These are phyloP conservation scores for Microtus montanus DNA, from an alignment of 2,113 vertebrate genomes.

Conservation along the genomic window DNA sequence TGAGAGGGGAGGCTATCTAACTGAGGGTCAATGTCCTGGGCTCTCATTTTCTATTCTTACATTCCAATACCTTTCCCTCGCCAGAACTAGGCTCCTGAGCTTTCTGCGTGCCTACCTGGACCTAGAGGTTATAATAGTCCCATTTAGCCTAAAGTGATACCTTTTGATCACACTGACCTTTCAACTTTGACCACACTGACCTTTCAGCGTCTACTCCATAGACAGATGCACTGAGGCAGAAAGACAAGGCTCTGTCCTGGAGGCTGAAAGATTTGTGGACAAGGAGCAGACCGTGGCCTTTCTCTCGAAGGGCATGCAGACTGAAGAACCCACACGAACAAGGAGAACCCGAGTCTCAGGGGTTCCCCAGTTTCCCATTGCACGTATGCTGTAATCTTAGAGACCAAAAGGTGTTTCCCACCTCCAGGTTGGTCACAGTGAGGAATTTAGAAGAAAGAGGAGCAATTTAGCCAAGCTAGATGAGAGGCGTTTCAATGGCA, in stretches of 20 bases:
- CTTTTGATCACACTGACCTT: not conserved
- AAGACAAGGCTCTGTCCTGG: not conserved
- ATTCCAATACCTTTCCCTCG: not conserved
- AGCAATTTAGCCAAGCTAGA: constrained; percentile 62
- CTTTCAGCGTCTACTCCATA: not conserved
- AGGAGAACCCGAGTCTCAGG: not conserved
- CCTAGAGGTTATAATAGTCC: accelerated
- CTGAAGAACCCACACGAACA: not conserved
- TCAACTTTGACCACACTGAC: not conserved
- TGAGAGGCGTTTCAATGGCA: constrained; percentile 54
- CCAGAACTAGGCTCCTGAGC: not conserved
- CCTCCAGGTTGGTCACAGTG: not conserved
- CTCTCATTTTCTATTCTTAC: not conserved
- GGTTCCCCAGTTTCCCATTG: not conserved
- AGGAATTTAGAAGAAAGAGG: constrained; percentile 59
- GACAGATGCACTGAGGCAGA: not conserved
- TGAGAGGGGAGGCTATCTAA: not conserved
- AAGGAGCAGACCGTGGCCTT: not conserved
- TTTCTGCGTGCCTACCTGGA: not conserved
- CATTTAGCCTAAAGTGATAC: not conserved
- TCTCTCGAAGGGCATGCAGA: not conserved
- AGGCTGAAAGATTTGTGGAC: not conserved
- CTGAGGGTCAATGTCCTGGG: not conserved
- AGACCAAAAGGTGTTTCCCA: constrained; percentile 32
- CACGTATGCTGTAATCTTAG: not conserved